A percentile compares a stretch with the other conserved stretches of the same genome.
phyloP scores from a whole-genome alignment of 2,888 invertebrate genomes.

The Hirtodrosophila trivittata region DNA sequence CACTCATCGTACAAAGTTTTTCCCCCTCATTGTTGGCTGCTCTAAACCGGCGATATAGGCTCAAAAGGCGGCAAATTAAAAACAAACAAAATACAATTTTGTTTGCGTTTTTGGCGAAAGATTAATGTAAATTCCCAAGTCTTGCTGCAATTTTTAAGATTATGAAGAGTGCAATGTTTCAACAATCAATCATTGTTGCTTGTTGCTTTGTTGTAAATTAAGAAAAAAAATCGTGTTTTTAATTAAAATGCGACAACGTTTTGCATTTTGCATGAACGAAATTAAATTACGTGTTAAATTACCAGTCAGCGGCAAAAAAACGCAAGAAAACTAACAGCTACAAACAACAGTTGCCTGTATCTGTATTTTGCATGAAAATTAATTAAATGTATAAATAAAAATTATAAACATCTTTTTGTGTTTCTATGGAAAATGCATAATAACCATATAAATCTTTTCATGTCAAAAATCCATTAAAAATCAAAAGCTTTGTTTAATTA shows the following conservation, averaged over 20 bases:
- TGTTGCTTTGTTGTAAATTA: slow-evolving; percentile 6
- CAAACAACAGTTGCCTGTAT: slow-evolving; percentile 17
- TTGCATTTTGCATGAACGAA: slow-evolving; percentile 38
- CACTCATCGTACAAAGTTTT: slow-evolving; percentile 29
- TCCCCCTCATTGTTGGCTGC: slow-evolving; percentile 6
- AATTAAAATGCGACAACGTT: slow-evolving; percentile 31
- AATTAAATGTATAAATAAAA: slow-evolving; percentile 44
- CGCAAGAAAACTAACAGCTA: slow-evolving; percentile 22
- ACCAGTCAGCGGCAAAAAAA: slow-evolving; percentile 40
- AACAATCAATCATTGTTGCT: slow-evolving; percentile 3
- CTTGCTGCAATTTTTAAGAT: no score
- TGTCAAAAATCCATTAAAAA: slow-evolving; percentile 1
- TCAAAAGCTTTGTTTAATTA: slow-evolving; percentile 25
- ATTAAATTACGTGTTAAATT: slow-evolving; percentile 68
- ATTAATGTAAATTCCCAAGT: slow-evolving; percentile 43
- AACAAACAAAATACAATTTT: slow-evolving; percentile 64
- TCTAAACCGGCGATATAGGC: slow-evolving; percentile 41
- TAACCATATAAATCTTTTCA: slow-evolving; percentile 1
- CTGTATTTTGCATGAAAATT: slow-evolving; percentile 56
- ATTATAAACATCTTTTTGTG: no score
- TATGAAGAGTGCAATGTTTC: background rate
- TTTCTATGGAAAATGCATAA: background rate
- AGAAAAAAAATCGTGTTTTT: slow-evolving; percentile 37
- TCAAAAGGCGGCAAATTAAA: slow-evolving; percentile 62
- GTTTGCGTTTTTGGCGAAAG: slow-evolving; percentile 49